Evolutionary conservation across 2,888 invertebrate species (phyloP).

Genomic region (Labia minor): DNA sequence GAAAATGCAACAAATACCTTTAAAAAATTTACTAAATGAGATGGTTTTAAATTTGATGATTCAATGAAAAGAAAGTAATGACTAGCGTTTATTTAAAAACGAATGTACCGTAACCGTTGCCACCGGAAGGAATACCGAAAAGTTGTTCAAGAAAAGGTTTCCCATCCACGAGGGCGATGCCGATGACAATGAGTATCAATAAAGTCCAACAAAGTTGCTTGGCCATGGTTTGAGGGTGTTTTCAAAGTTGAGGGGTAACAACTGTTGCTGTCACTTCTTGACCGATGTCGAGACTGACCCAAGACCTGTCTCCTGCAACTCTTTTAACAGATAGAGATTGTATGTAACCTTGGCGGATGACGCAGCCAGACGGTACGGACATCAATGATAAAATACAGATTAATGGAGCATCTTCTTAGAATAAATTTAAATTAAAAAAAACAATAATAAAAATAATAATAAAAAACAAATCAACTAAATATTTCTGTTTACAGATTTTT

Average conservation of each 20-base stretch:
- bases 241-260: not conserved
- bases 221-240: not conserved
- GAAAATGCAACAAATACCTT: too few relatives aligned
- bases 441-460: too few relatives aligned
- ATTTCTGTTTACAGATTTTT: too few relatives aligned
- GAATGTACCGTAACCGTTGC: not conserved
- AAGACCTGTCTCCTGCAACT: not conserved
- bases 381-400: not conserved
- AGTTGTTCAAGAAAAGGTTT: not conserved
- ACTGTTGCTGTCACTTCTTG: not conserved
- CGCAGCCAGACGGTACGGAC: not conserved
- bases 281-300: not conserved
- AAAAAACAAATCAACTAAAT: too few relatives aligned
- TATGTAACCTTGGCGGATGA: not conserved
- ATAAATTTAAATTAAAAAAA: too few relatives aligned
- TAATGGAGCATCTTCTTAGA: not conserved
- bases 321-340: not conserved
- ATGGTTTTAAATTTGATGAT: too few relatives aligned
- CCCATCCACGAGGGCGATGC: not conserved
- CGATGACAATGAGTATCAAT: not conserved
- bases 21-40: too few relatives aligned
- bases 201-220: not conserved
- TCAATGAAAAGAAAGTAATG: too few relatives aligned
- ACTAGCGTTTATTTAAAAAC: not conserved
- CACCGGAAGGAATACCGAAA: not conserved